Evolutionary conservation across 2,113 vertebrate genomes (phyloP).

Genomic region (Tenebrosternarchus preto): DNA sequence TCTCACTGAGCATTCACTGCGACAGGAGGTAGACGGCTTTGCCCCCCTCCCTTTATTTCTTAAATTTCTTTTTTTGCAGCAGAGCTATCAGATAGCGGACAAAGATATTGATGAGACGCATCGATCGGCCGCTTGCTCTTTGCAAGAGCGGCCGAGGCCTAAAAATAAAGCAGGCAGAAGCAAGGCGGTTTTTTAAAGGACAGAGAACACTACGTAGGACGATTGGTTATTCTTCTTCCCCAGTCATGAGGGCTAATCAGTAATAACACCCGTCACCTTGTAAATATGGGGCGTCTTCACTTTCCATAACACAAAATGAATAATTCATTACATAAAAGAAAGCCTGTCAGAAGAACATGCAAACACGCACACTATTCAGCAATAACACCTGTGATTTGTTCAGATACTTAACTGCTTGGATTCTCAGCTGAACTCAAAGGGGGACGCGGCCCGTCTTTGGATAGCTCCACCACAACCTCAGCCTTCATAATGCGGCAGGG

Average conservation of each 20-base stretch:
- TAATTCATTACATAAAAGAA: no score
- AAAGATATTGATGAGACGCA: background rate
- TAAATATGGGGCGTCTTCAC: background rate
- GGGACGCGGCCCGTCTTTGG: no score
- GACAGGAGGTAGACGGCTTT: background rate
- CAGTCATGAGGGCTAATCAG: background rate
- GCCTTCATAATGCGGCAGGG: background rate
- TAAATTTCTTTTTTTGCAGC: background rate
- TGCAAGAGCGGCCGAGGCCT: constrained; percentile 7
- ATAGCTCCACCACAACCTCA: background rate
- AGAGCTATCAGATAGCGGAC: constrained; percentile 8
- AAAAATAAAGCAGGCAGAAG: constrained; percentile 31
- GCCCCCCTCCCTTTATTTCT: background rate
- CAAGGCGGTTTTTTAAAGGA: constrained; percentile 2
- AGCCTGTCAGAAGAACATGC: background rate
- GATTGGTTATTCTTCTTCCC: constrained; percentile 12
- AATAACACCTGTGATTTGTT: no score
- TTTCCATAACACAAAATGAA: background rate
- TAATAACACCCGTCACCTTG: constrained; percentile 12
- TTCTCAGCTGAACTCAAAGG: no score
- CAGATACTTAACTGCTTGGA: no score
- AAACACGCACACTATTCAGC: no score
- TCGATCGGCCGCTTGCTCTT: background rate
- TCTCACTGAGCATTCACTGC: background rate
- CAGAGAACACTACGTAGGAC: background rate